Conservation (phyloP, 2,797 vertebrate species). For the Austrolebias charrua region DNA sequence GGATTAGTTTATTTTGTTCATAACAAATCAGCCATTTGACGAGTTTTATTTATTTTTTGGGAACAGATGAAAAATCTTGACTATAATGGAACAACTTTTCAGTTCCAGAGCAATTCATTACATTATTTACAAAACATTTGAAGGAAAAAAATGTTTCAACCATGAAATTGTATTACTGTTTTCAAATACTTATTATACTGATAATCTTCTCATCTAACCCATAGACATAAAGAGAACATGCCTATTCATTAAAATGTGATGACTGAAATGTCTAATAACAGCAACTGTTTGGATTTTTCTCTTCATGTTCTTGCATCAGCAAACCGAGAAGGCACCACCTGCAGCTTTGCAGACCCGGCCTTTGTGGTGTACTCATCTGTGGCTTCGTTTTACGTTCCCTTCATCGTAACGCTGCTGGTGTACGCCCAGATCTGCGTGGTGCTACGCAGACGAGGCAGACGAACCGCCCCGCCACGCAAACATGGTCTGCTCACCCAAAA, state of each 20-base stretch:
- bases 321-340: constrained; percentile 71
- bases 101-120: not conserved
- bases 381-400: constrained; percentile 84
- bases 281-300: not conserved
- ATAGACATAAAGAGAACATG: too few species aligned
- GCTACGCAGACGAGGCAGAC: constrained; percentile 74
- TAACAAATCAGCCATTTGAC: not conserved
- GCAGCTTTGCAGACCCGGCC: constrained; percentile 81
- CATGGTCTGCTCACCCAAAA: constrained; percentile 46
- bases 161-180: too few species aligned
- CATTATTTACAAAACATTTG: too few species aligned
- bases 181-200: too few species aligned
- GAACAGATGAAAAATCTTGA: not conserved
- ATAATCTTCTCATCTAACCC: too few species aligned
- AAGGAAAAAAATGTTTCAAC: too few species aligned
- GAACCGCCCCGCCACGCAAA: constrained; percentile 69
- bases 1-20: too few species aligned
- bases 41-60: not conserved
- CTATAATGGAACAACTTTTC: not conserved
- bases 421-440: constrained; percentile 83
- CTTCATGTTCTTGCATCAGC: constrained; percentile 44
- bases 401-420: constrained; percentile 81
- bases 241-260: not conserved
- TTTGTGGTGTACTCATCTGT: constrained; percentile 84
- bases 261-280: not conserved